phyloP scores from a whole-genome alignment of 2,113 vertebrate species.

The Entelurus aequoreus region DNA sequence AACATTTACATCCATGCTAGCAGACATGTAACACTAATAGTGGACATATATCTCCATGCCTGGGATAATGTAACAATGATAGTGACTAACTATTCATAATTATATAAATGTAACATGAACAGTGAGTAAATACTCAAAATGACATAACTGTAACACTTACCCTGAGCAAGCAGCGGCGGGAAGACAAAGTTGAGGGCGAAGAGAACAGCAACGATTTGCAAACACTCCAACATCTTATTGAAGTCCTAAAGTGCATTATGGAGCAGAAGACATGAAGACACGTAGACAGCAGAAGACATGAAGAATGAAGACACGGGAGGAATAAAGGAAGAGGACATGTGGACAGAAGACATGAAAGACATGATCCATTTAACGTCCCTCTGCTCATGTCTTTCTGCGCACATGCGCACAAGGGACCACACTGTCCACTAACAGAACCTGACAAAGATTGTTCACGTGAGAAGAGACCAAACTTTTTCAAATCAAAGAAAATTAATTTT shows the following conservation, averaged over 20 bases:
- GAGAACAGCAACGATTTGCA: slow-evolving; percentile 64
- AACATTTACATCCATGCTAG: too few species aligned
- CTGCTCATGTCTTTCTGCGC: background rate
- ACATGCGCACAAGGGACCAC: background rate
- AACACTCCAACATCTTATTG: slow-evolving; percentile 76
- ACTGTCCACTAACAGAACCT: too few species aligned
- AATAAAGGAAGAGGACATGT: too few species aligned
- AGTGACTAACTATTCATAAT: too few species aligned
- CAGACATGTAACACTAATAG: too few species aligned
- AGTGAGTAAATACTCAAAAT: background rate
- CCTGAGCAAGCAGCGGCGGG: slow-evolving; percentile 67
- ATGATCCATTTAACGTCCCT: too few species aligned
- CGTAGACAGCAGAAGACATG: background rate
- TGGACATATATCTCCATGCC: too few species aligned
- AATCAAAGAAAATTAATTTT: too few species aligned
- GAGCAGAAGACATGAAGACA: slow-evolving; percentile 48
- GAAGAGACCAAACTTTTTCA: too few species aligned
- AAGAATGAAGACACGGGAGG: background rate
- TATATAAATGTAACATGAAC: background rate
- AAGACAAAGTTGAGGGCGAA: slow-evolving; percentile 60
- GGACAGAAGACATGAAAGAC: slow-evolving; percentile 20
- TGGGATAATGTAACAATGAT: too few species aligned
- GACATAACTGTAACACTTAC: slow-evolving; percentile 53
- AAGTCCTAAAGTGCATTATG: slow-evolving; percentile 74
- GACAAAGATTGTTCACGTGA: too few species aligned